Evolutionary conservation across 2,888 invertebrate genomes (phyloP).

Genomic region (Drosophila nigricruria): DNA sequence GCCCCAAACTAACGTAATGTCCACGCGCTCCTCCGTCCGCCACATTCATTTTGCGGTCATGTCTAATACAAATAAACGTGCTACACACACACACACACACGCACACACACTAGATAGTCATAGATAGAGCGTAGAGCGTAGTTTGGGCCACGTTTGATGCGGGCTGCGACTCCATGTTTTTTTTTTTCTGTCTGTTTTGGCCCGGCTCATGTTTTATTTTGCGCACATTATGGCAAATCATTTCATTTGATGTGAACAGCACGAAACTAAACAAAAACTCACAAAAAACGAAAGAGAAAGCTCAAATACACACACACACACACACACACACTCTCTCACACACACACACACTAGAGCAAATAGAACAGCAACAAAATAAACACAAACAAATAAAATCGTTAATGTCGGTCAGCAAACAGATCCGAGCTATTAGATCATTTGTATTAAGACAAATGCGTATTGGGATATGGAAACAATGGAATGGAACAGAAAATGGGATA

Average conservation of each 20-base stretch:
- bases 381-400: constrained; percentile 41
- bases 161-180: constrained; percentile 35
- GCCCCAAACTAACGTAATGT: background rate
- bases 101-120: constrained; percentile 22
- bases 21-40: constrained; percentile 38
- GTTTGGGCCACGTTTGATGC: constrained; percentile 52
- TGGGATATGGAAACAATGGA: background rate
- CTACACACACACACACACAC: constrained; percentile 27
- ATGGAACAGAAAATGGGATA: too few relatives aligned
- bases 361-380: constrained; percentile 3
- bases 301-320: background rate
- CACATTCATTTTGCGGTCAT: constrained; percentile 67
- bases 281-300: background rate
- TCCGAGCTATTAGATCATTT: constrained; percentile 28
- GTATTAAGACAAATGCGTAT: background rate
- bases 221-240: constrained; percentile 71
- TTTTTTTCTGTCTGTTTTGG: background rate
- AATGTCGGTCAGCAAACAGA: constrained; percentile 23
- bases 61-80: constrained; percentile 56
- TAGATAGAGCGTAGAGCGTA: constrained; percentile 27
- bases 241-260: constrained; percentile 54
- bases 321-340: background rate
- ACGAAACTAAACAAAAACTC: constrained; percentile 7
- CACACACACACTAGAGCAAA: background rate
- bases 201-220: constrained; percentile 67